These are phyloP conservation scores for Poeciliopsis turneri DNA, from an alignment of 2,797 vertebrate genomes.

Conservation along the genomic window DNA sequence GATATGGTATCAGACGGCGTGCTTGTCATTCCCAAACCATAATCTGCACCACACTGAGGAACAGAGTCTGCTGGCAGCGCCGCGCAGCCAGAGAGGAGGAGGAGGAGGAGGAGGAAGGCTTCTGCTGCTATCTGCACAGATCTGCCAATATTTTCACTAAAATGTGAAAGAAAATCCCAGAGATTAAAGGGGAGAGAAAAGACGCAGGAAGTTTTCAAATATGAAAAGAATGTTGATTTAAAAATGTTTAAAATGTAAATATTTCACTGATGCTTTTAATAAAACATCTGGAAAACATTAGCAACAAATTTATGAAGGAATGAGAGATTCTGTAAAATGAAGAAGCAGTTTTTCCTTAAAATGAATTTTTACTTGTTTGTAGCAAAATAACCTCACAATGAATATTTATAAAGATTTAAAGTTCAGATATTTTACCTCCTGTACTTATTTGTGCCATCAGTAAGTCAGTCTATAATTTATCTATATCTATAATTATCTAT, in stretches of 20 bases:
- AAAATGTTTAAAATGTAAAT: background rate
- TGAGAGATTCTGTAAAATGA: background rate
- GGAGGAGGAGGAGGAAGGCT: conserved; percentile 7
- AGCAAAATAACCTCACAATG: background rate
- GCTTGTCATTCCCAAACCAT: conserved; percentile 77
- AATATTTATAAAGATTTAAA: background rate
- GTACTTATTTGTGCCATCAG: background rate
- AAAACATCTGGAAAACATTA: background rate
- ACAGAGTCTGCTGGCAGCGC: conserved; percentile 75
- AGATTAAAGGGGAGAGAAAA: conserved; percentile 2
- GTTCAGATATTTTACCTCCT: background rate
- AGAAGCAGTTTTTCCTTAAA: background rate
- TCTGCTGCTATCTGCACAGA: conserved; percentile 45
- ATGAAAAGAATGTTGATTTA: background rate
- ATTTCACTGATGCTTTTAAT: background rate
- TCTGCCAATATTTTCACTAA: conserved; percentile 29
- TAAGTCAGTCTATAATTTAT: background rate
- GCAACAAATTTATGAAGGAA: background rate
- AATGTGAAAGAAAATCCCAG: conserved; percentile 7
- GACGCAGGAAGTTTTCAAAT: background rate
- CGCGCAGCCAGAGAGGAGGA: conserved; percentile 52
- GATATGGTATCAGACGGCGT: conserved; percentile 79
- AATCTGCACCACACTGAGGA: conserved; percentile 73
- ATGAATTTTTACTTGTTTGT: background rate
- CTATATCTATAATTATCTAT: background rate